Base-by-base conservation (phyloP, 2,113 vertebrate species). In the Galbula dea region DNA sequence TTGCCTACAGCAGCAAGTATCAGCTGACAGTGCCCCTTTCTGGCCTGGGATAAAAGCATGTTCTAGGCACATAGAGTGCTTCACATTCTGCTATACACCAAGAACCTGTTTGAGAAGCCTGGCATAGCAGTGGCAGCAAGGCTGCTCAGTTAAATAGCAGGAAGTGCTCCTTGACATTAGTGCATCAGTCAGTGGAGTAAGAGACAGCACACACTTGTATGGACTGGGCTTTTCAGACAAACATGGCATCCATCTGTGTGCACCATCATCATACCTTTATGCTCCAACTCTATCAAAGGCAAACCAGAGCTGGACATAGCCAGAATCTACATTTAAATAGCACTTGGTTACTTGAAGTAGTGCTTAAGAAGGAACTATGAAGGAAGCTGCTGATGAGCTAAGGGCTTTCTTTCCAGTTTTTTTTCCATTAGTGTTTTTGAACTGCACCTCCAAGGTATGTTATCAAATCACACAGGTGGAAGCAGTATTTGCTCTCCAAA, bases 161-260 rank as follows among this genome's bases (percentile, higher is more conserved):
- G 48, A 29, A 54, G 49, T 15, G 43, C 36, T 87, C 41, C 39
- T 34, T 46, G 43, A 48, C 39, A 7, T 16, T 15, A 32, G 26
- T 3, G 32, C 46, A 24, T 9, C 59, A 37, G 37, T 11, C 29
- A 43, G 19, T 16, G 76, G 51, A 58, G 1, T 6, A 23, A 72
- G 17, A 32, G 22, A 23, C 48, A 59, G 18, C 10, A 7, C 1
- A 3, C 2, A 1, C 41, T 49, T 23, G 30, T 18, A 43, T 2
- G 14, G 61, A 29, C 10, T 4, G 23, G 37, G 32, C 14, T 83
- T 54, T 49, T 58, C 82, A 66, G 32, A 46, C 30, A 82, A 76
- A 83, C n/a, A n/a, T n/a, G n/a, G n/a, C n/a, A n/a, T n/a, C n/a
- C n/a, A n/a, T n/a, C n/a, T n/a, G n/a, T n/a, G n/a, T n/a, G n/a